Evolutionary conservation across 2,113 vertebrate species (phyloP).

Genomic region (Gopherus flavomarginatus): DNA sequence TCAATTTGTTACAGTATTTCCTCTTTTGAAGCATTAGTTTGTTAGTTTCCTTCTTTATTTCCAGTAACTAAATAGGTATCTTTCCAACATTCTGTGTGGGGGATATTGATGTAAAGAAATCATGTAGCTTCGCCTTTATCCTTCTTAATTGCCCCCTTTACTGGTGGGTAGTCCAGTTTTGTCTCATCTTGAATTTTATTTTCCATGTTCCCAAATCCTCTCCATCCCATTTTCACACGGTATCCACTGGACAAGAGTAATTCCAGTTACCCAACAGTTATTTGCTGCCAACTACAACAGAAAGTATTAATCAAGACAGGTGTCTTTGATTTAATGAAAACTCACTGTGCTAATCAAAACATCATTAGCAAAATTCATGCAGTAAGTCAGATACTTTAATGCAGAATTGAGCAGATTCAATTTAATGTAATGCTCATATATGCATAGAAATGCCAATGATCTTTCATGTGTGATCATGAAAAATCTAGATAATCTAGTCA

Average conservation of each 20-base stretch:
- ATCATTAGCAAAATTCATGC: not conserved
- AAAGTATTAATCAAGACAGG: not conserved
- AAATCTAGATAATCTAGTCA: slow-evolving; percentile 23
- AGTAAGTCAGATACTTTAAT: slow-evolving; percentile 60
- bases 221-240: not conserved
- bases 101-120: not conserved
- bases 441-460: slow-evolving; percentile 70
- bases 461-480: slow-evolving; percentile 62
- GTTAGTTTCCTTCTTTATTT: not conserved
- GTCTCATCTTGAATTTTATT: not conserved
- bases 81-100: not conserved
- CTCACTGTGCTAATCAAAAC: rapidly evolving
- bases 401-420: slow-evolving; percentile 62
- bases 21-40: not conserved
- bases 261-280: not conserved
- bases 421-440: slow-evolving; percentile 71
- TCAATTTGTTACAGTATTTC: not conserved
- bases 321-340: not conserved
- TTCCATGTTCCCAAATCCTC: not conserved
- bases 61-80: not conserved
- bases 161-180: not conserved
- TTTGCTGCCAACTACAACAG: not conserved
- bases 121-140: not conserved
- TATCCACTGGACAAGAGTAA: not conserved
- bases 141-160: not conserved